phyloP scores from a whole-genome alignment of 1,140 invertebrate species.

The Trigoniulus corallinus region DNA sequence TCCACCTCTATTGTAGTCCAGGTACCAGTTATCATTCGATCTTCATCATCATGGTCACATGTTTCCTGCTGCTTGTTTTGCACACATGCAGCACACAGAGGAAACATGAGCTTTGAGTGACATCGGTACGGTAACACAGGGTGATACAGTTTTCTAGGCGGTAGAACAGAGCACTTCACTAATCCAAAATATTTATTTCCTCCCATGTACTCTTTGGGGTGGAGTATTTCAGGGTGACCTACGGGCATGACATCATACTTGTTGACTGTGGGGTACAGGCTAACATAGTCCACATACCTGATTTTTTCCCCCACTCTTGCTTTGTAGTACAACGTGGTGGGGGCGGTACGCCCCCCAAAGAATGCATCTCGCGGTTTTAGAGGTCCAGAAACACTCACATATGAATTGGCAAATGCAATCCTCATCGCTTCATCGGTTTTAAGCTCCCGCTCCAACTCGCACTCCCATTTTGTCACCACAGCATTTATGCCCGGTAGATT shows the following conservation, averaged over 20 bases:
- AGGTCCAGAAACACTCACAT: background rate
- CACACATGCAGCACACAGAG: slow-evolving; percentile 15
- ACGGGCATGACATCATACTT: too few species aligned
- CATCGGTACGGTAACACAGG: slow-evolving; percentile 11
- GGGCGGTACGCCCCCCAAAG: slow-evolving; percentile 23
- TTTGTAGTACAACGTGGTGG: slow-evolving; percentile 17
- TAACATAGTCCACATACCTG: slow-evolving; percentile 22
- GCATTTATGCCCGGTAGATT: slow-evolving; percentile 1
- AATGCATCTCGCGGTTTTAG: slow-evolving; percentile 18
- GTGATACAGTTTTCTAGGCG: slow-evolving; percentile 10
- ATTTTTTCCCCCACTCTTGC: slow-evolving; percentile 19
- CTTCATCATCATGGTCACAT: slow-evolving; percentile 14
- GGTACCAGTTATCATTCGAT: background rate
- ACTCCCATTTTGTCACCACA: slow-evolving; percentile 13
- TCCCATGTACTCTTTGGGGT: slow-evolving; percentile 14
- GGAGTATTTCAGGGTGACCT: slow-evolving; percentile 16
- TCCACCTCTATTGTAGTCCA: background rate
- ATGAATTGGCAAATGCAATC: background rate
- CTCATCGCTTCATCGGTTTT: background rate
- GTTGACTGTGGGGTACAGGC: slow-evolving; percentile 24
- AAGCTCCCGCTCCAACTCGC: slow-evolving; percentile 9
- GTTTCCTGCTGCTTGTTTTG: background rate
- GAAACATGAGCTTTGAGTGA: slow-evolving; percentile 12
- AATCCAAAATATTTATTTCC: slow-evolving; percentile 15
- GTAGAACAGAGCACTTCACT: slow-evolving; percentile 14